Percentiles rank a stretch among this genome's conserved stretches.
These are phyloP conservation scores for Electrona antarctica DNA, from an alignment of 2,113 vertebrate genomes.

Conservation along the genomic window DNA sequence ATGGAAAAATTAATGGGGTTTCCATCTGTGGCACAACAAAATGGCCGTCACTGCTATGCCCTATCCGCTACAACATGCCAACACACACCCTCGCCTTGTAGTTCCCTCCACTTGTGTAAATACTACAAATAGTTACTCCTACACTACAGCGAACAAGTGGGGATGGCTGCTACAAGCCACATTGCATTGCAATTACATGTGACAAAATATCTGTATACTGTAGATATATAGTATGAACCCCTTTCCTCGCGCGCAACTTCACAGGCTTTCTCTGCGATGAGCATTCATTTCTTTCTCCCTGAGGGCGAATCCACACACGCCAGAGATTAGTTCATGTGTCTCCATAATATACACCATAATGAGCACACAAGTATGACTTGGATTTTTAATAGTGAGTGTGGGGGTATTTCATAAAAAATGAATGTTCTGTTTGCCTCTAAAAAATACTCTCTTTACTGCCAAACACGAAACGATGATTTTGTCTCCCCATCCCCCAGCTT, in stretches of 20 bases:
- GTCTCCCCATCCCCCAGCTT: background rate
- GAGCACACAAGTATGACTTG: no score
- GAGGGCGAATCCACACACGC: constrained; percentile 6
- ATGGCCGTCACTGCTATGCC: no score
- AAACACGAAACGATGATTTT: constrained; percentile 1
- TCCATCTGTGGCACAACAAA: no score
- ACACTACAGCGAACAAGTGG: constrained; percentile 18
- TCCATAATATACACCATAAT: background rate
- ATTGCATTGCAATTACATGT: constrained; percentile 15
- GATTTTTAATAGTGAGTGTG: background rate
- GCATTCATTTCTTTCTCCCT: constrained; percentile 10
- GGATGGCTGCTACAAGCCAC: constrained; percentile 19
- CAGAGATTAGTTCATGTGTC: background rate
- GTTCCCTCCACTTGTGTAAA: background rate
- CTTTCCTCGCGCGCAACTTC: background rate
- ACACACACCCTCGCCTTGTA: background rate
- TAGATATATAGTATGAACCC: background rate
- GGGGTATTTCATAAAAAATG: background rate
- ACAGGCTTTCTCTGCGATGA: constrained; percentile 6
- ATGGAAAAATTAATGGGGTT: no score
- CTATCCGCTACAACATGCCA: background rate
- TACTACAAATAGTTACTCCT: constrained; percentile 44
- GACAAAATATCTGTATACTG: background rate
- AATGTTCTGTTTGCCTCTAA: background rate
- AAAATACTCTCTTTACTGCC: background rate